Percentiles rank a stretch among this genome's conserved stretches.
These are phyloP conservation scores for Diploscapter pachys DNA, from an alignment of 1,140 invertebrate genomes.

Conservation along the genomic window DNA sequence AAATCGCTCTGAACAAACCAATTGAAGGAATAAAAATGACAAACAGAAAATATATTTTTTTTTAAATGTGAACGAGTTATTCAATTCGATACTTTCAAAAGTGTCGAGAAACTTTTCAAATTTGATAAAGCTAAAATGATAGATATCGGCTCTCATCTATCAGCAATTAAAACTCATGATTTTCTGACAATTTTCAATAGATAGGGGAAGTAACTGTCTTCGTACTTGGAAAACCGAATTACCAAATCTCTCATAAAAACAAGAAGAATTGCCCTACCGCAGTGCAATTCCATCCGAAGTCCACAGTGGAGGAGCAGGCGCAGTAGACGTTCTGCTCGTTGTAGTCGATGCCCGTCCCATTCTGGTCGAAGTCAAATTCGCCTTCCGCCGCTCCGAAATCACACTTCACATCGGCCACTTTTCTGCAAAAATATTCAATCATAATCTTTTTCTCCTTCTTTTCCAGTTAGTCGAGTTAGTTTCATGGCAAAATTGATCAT, in stretches of 20 bases:
- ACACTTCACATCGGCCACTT: too few relatives aligned
- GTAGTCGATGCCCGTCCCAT: slow-evolving; percentile 33
- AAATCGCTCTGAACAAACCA: slow-evolving; percentile 31
- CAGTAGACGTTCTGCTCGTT: slow-evolving; percentile 59
- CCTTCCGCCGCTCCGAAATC: slow-evolving; percentile 9
- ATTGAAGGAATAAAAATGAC: too few relatives aligned
- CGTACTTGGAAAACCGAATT: background rate
- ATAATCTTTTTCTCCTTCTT: too few relatives aligned
- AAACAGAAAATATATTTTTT: too few relatives aligned
- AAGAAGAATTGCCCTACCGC: background rate
- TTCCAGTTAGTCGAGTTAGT: too few relatives aligned
- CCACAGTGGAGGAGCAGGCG: slow-evolving; percentile 29
- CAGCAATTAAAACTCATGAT: slow-evolving; percentile 12
- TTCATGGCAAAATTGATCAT: too few relatives aligned
- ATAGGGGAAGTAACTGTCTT: background rate
- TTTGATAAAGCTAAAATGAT: too few relatives aligned
- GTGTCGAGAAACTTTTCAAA: too few relatives aligned
- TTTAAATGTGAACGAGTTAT: too few relatives aligned
- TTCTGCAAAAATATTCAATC: too few relatives aligned
- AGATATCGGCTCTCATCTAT: too few relatives aligned
- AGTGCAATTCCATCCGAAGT: slow-evolving; percentile 61
- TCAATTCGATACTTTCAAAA: too few relatives aligned
- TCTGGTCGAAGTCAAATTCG: slow-evolving; percentile 34
- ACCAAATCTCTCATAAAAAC: slow-evolving; percentile 11
- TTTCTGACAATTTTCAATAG: slow-evolving; percentile 32